Percentiles rank a stretch among this genome's conserved stretches.
Conservation (phyloP, 1,140 invertebrate species). For the Drosophila sp. region DNA sequence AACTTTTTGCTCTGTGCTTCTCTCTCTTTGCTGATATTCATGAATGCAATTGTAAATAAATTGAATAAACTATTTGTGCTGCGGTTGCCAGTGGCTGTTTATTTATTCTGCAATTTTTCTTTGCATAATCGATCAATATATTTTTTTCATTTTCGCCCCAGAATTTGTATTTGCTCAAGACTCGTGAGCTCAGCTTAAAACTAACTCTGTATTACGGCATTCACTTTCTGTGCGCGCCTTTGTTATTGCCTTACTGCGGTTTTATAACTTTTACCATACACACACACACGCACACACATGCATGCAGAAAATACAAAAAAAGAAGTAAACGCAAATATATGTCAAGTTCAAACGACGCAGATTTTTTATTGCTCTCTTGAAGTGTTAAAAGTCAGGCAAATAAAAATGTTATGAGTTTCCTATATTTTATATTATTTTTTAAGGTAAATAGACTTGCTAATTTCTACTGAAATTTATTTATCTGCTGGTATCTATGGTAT, state of each 20-base stretch:
- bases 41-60: constrained; percentile 67
- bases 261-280: constrained; percentile 46
- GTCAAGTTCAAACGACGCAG: constrained; percentile 73
- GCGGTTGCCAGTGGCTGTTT: constrained; percentile 16
- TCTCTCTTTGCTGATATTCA: constrained; percentile 62
- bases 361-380: constrained; percentile 48
- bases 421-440: constrained; percentile 30
- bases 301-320: not conserved
- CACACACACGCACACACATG: no score
- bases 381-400: constrained; percentile 68
- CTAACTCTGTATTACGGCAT: constrained; percentile 38
- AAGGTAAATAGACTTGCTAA: constrained; percentile 65
- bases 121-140: constrained; percentile 35
- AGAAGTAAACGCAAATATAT: constrained; percentile 60
- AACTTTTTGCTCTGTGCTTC: not conserved
- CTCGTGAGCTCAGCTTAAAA: no score
- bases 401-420: constrained; percentile 39
- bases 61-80: constrained; percentile 2
- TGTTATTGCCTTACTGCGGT: constrained; percentile 24
- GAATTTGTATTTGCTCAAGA: constrained; percentile 69
- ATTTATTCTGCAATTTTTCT: constrained; percentile 55
- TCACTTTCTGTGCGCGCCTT: constrained; percentile 34
- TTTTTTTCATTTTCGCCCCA: constrained; percentile 28
- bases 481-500: constrained; percentile 7
- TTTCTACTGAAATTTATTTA: constrained; percentile 65